A percentile compares a stretch with the other conserved stretches of the same genome.
Evolutionary conservation across 1,140 invertebrate genomes (phyloP).

Genomic region (Mactra quadrangularis): DNA sequence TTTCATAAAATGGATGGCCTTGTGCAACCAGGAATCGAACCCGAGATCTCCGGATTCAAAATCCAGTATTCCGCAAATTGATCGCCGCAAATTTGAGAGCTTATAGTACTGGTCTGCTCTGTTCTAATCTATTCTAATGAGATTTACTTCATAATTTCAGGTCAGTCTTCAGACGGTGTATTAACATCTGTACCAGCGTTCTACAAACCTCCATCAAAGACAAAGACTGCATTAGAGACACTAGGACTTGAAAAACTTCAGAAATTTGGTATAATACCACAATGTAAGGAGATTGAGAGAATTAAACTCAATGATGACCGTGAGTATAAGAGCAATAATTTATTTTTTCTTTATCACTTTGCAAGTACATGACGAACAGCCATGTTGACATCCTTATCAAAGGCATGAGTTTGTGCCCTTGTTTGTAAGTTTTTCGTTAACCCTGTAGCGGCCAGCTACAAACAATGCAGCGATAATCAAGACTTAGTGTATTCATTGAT

Average conservation of each 20-base stretch:
- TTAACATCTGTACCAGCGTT: not conserved
- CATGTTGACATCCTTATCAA: not conserved
- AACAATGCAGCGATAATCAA: no score
- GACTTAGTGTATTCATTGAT: no score
- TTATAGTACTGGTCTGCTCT: no score
- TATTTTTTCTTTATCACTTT: not conserved
- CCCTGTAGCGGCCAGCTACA: not conserved
- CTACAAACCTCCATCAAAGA: not conserved
- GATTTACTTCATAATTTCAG: no score
- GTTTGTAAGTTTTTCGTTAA: not conserved
- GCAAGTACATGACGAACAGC: not conserved
- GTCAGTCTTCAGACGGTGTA: not conserved
- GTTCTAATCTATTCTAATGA: no score
- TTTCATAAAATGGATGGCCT: no score
- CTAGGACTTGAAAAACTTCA: slow-evolving; percentile 11
- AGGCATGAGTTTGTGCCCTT: not conserved
- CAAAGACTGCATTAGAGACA: slow-evolving; percentile 6
- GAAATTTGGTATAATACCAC: not conserved
- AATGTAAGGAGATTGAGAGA: slow-evolving; percentile 30
- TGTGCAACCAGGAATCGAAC: no score
- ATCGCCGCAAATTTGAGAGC: no score
- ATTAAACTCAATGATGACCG: slow-evolving; percentile 17
- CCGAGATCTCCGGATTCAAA: no score
- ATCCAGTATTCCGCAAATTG: no score
- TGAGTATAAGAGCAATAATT: not conserved